phyloP scores from a whole-genome alignment of 1,140 invertebrate species.

The Belonocnema kinseyi region DNA sequence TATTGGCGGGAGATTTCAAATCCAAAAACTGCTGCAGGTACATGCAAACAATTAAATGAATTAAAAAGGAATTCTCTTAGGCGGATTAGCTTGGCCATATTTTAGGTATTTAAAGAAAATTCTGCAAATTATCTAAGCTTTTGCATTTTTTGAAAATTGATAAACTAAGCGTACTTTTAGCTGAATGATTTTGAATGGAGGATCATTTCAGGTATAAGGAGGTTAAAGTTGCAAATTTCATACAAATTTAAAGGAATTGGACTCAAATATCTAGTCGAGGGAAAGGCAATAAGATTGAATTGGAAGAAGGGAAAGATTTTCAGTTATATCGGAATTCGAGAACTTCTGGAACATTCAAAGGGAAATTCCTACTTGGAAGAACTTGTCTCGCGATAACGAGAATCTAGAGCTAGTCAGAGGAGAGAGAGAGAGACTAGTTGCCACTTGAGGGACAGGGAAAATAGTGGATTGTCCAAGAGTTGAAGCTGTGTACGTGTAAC shows the following conservation, averaged over 20 bases:
- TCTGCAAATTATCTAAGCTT: too few relatives aligned
- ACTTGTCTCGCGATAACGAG: slow-evolving; percentile 12
- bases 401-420: background rate
- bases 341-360: slow-evolving; percentile 3
- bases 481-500: slow-evolving; percentile 20
- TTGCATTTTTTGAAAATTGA: too few relatives aligned
- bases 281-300: slow-evolving; percentile 11
- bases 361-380: slow-evolving; percentile 11
- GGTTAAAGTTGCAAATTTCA: background rate
- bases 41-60: too few relatives aligned
- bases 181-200: too few relatives aligned
- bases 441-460: background rate
- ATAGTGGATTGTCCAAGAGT: slow-evolving; percentile 24
- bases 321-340: slow-evolving; percentile 27
- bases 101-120: too few relatives aligned
- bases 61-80: too few relatives aligned
- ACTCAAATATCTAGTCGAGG: background rate
- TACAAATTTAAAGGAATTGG: background rate
- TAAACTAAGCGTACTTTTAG: too few relatives aligned
- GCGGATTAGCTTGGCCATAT: too few relatives aligned
- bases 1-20: too few relatives aligned
- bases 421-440: background rate
- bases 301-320: slow-evolving; percentile 25
- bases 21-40: too few relatives aligned
- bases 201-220: too few relatives aligned